Percentiles rank a stretch among this genome's conserved stretches.
Conservation (phyloP, 2,888 invertebrate genomes). For the Drosophila meridionalis region DNA sequence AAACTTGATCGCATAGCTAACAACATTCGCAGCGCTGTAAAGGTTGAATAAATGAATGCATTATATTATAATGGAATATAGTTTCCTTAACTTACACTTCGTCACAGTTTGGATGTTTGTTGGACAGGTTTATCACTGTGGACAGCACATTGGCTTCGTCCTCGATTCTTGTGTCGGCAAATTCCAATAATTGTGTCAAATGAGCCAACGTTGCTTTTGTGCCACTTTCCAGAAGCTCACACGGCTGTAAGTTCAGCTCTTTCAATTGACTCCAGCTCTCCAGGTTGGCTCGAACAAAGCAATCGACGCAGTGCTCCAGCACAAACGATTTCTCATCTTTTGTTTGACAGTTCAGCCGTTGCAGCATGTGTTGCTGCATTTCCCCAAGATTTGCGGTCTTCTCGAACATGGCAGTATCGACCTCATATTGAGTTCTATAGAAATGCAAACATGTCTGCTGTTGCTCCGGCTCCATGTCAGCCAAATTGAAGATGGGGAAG, state of each 20-base stretch:
- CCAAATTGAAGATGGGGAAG: conserved; percentile 40
- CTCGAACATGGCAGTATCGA: conserved; percentile 35
- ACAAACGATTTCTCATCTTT: conserved; percentile 61
- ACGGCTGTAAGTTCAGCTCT: conserved; percentile 33
- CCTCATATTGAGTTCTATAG: conserved; percentile 43
- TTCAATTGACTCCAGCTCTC: conserved; percentile 48
- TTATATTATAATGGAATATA: background rate
- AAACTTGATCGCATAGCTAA: conserved; percentile 40
- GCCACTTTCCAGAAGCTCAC: conserved; percentile 64
- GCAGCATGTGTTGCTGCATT: conserved; percentile 37
- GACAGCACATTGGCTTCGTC: conserved; percentile 44
- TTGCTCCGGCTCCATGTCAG: background rate
- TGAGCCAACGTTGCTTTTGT: conserved; percentile 43
- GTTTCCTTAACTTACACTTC: conserved; percentile 35
- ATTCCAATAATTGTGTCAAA: conserved; percentile 22
- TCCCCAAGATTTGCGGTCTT: background rate
- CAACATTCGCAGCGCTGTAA: conserved; percentile 23
- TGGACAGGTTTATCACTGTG: conserved; percentile 25
- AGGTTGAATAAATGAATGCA: background rate
- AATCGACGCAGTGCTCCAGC: conserved; percentile 55
- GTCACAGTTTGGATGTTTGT: background rate
- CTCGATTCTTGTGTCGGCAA: conserved; percentile 18
- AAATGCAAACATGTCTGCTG: conserved; percentile 29
- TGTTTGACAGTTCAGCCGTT: conserved; percentile 42
- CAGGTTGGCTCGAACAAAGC: conserved; percentile 37